Evolutionary conservation across 64 coral and sea anemone genomes (phyloP).

Genomic region (Platygyra sinensis): DNA sequence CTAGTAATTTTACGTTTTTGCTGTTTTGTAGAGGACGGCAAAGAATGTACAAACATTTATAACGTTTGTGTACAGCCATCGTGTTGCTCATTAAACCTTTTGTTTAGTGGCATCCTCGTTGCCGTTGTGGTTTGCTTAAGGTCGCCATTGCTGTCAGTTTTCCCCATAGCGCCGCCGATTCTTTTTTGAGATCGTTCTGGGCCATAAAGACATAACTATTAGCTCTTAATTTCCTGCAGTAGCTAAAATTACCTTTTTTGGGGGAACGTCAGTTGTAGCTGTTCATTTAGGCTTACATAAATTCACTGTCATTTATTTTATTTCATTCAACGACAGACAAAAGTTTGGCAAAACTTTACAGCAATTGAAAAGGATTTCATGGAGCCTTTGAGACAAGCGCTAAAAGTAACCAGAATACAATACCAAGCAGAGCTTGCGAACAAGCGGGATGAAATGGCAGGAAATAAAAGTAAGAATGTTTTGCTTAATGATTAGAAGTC

Average conservation of each 20-base stretch:
- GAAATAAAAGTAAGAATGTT: slow-evolving; percentile 26
- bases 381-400: slow-evolving; percentile 34
- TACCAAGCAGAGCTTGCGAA: slow-evolving; percentile 41
- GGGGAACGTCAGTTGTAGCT: background rate
- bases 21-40: no score
- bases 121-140: no score
- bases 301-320: background rate
- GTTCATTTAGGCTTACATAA: background rate
- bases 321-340: slow-evolving; percentile 39
- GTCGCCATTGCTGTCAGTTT: no score
- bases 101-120: no score
- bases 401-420: slow-evolving; percentile 41
- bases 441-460: slow-evolving; percentile 22
- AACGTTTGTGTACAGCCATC: no score
- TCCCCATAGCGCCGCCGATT: no score
- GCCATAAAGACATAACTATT: no score
- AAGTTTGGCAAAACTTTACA: slow-evolving; percentile 48
- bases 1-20: no score
- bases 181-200: no score
- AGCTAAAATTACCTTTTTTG: background rate
- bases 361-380: slow-evolving; percentile 54
- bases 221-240: background rate
- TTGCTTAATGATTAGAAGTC: background rate
- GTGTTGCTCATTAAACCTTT: no score
- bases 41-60: no score